Evolutionary conservation across 2,113 vertebrate genomes (phyloP).

Genomic region (Brachyhypopomus occidentalis): DNA sequence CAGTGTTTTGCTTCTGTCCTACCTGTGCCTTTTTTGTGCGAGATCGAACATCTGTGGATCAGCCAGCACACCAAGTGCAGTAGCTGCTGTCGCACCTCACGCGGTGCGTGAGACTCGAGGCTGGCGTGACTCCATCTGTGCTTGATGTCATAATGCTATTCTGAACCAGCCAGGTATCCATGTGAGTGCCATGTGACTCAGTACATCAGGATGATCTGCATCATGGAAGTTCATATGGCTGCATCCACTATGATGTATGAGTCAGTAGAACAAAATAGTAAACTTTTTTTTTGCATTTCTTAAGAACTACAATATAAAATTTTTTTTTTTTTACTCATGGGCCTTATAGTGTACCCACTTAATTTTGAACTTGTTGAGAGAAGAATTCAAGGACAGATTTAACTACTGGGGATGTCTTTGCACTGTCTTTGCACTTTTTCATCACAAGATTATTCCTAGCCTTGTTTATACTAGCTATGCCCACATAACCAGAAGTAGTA

Average conservation of each 20-base stretch:
- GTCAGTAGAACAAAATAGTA: background rate
- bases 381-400: too few species aligned
- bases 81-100: background rate
- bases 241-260: background rate
- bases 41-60: background rate
- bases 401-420: too few species aligned
- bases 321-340: too few species aligned
- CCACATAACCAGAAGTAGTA: background rate
- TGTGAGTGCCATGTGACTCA: background rate
- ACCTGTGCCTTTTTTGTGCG: background rate
- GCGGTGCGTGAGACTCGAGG: background rate
- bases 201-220: background rate
- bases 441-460: background rate
- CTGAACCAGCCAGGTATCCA: background rate
- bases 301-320: background rate
- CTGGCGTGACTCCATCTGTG: background rate
- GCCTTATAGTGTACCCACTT: too few species aligned
- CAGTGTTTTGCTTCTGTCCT: background rate
- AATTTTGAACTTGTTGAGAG: too few species aligned
- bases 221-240: background rate
- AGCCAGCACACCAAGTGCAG: background rate
- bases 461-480: background rate
- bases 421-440: too few species aligned
- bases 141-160: background rate
- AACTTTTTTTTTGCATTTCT: background rate